phyloP scores from a whole-genome alignment of 1,140 invertebrate species.

The Bombus waltoni region DNA sequence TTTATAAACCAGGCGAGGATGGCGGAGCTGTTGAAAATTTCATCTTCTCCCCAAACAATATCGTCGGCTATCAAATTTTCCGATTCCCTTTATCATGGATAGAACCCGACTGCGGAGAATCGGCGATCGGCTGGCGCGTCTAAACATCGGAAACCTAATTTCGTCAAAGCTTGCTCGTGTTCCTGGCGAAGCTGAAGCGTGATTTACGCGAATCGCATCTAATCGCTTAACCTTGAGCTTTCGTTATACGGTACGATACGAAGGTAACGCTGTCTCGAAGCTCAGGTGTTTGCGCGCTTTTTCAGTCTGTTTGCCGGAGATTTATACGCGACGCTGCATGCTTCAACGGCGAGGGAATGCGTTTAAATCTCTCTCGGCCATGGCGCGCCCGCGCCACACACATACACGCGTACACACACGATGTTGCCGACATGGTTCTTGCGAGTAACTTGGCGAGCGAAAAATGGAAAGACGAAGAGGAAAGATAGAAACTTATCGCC shows the following conservation, averaged over 20 bases:
- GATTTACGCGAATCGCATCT: slow-evolving; percentile 23
- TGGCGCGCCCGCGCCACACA: too few relatives aligned
- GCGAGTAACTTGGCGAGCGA: not conserved
- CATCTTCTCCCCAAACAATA: not conserved
- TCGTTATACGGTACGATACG: not conserved
- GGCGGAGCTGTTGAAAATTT: not conserved
- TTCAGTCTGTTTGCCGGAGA: slow-evolving; percentile 21
- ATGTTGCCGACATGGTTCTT: not conserved
- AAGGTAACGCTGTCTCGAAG: not conserved
- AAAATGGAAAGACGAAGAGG: not conserved
- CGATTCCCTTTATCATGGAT: not conserved
- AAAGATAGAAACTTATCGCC: not conserved
- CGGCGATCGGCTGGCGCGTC: not conserved
- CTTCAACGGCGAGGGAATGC: not conserved
- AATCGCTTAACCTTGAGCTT: slow-evolving; percentile 20
- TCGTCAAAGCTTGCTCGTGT: not conserved
- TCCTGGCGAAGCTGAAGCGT: not conserved
- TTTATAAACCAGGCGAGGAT: not conserved
- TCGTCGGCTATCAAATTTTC: slow-evolving; percentile 1
- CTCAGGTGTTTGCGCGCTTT: slow-evolving; percentile 33
- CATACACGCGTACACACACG: not conserved
- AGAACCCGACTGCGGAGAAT: not conserved
- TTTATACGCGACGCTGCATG: slow-evolving; percentile 22
- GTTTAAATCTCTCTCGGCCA: slow-evolving; percentile 25
- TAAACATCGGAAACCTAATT: slow-evolving; percentile 8